phyloP scores from a whole-genome alignment of 2,888 invertebrate species.

The Teinopalpus imperialis region DNA sequence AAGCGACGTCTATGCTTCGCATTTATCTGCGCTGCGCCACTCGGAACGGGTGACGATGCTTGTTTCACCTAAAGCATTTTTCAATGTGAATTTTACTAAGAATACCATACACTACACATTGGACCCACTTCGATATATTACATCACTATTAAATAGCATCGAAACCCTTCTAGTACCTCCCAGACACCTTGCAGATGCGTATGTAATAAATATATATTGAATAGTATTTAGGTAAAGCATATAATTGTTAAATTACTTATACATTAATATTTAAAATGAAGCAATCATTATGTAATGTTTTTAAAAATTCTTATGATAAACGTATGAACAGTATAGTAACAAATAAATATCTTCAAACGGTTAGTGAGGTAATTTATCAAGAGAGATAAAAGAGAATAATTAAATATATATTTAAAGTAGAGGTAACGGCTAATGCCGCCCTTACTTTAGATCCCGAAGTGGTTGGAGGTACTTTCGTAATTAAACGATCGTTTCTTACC shows the following conservation, averaged over 20 bases:
- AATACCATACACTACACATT: not conserved
- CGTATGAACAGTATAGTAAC: too few species aligned
- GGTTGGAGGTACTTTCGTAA: conserved; percentile 31
- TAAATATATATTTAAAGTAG: too few species aligned
- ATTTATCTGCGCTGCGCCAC: conserved; percentile 1
- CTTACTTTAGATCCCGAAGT: conserved; percentile 27
- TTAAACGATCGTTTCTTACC: conserved; percentile 61
- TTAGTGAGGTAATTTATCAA: too few species aligned
- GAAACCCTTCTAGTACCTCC: conserved; percentile 18
- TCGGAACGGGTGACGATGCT: conserved; percentile 9
- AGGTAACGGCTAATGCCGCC: too few species aligned
- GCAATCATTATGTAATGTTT: too few species aligned
- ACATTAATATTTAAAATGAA: too few species aligned
- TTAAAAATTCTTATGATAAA: too few species aligned
- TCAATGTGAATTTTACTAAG: not conserved
- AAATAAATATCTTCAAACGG: too few species aligned
- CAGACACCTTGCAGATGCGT: conserved; percentile 1
- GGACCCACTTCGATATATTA: not conserved
- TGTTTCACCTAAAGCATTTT: conserved; percentile 19
- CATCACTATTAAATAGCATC: not conserved
- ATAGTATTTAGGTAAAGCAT: not conserved
- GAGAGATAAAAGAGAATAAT: too few species aligned
- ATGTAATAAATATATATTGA: not conserved
- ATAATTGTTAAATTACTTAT: not conserved
- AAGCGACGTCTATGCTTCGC: conserved; percentile 10